Base-by-base conservation (phyloP, 1,140 invertebrate species). In the Nautilus pompilius region DNA sequence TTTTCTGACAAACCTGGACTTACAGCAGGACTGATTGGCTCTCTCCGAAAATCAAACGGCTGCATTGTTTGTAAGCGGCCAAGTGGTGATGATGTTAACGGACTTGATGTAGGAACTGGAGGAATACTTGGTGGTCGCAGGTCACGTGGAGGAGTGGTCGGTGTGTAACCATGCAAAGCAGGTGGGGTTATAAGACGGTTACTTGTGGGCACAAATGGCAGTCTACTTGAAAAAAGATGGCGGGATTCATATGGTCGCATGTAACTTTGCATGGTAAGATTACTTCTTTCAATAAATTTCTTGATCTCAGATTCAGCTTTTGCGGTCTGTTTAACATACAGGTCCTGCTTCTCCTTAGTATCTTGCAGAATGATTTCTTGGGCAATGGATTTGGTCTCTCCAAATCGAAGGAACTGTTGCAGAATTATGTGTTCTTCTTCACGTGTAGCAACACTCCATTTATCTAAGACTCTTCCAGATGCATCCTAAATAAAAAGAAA, bases 11-110 rank as follows among this genome's bases (percentile, higher is more conserved):
- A 46, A n/a, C 57, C 69, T 22, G 69, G 77, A 60, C 69, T 77
- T 6, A 60, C 62, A 28, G 71, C 71, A 41, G 80, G 85, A 69
- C 77, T 85, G 81, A 60, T 85, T 83, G 57, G 68, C 46, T 91
- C 85, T 75, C 93, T 92, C 22, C 93, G 87, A 76, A 92, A 96
- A 79, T 96, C 93, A 79, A 95, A 95, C 1, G 93, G 93, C 78
- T 96, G 75, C 93, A 97, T 96, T 71, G 89, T 95, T 82, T 96
- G 93, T 26, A 96, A 83, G 73, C 92, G 87, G 79, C 91, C 95
- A 33, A 96, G 84, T 1, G 94, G 92, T 5, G 92, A 93, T 4
- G 72, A 72, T 8, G 77, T 70, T 22, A 78, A 60, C 5, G 82
- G 81, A 60, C 77, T 82, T 26, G 75, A 72, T 33, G 61, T 66